These are phyloP conservation scores for Lepisosteus oculatus DNA, from an alignment of 2,113 vertebrate genomes.

Conservation along the genomic window DNA sequence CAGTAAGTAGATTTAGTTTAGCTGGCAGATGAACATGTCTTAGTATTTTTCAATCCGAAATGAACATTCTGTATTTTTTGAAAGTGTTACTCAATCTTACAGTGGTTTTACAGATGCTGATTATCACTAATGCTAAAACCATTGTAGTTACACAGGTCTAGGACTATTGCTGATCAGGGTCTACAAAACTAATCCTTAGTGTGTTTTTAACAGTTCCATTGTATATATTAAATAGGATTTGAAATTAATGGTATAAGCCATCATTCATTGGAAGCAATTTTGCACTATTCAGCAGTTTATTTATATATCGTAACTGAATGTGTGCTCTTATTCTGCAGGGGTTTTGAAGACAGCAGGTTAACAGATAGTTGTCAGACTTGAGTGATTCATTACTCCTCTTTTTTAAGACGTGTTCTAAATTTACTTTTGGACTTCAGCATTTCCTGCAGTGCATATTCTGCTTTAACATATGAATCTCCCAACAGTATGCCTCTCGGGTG, in stretches of 20 bases:
- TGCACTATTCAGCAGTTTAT: neutral
- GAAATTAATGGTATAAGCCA: conserved; percentile 8
- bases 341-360: conserved; percentile 9
- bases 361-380: conserved; percentile 15
- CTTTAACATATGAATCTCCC: conserved; percentile 5
- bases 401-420: conserved; percentile 1
- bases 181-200: too few species aligned
- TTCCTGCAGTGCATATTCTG: conserved; percentile 9
- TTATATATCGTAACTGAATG: neutral
- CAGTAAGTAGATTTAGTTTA: too few species aligned
- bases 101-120: too few species aligned
- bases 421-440: conserved; percentile 14
- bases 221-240: too few species aligned
- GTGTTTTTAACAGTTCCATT: too few species aligned
- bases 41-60: too few species aligned
- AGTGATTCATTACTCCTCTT: conserved; percentile 22
- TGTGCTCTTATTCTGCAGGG: neutral
- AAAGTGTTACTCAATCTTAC: too few species aligned
- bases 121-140: too few species aligned
- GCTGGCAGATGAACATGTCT: too few species aligned
- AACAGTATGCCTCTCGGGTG: conserved; percentile 5
- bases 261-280: conserved; percentile 7
- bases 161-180: too few species aligned
- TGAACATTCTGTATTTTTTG: too few species aligned
- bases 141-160: too few species aligned